Conservation (phyloP, 2,113 vertebrate genomes). For the Xyrauchen texanus region DNA sequence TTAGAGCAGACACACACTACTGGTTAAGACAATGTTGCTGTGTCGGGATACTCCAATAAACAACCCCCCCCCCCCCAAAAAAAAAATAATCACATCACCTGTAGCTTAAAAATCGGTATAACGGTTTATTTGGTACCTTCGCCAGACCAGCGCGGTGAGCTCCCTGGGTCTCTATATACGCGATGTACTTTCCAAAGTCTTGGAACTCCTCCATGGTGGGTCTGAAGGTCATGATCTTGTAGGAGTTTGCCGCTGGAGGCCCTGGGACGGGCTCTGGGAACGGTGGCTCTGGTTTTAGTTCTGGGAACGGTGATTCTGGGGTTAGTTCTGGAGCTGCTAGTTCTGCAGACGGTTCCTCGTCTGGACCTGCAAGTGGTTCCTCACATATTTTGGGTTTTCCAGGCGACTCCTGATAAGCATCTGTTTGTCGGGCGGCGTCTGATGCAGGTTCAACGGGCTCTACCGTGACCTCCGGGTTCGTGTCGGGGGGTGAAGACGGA, state of each 20-base stretch:
- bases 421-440: background rate
- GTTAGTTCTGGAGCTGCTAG: background rate
- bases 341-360: background rate
- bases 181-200: constrained; percentile 89
- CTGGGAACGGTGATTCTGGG: background rate
- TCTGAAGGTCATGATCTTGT: constrained; percentile 96
- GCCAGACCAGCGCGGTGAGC: constrained; percentile 92
- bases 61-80: no score
- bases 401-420: background rate
- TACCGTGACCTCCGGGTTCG: constrained; percentile 11
- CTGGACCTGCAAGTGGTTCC: background rate
- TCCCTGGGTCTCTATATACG: constrained; percentile 92
- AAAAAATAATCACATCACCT: no score
- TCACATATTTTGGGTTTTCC: background rate
- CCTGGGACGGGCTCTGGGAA: constrained; percentile 20
- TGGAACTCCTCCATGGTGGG: constrained; percentile 93
- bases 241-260: constrained; percentile 81
- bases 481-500: constrained; percentile 47
- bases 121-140: constrained; percentile 75
- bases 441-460: background rate
- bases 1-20: no score
- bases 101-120: no score
- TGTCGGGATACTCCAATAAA: no score
- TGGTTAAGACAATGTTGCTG: no score
- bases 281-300: no score